Base-by-base conservation (phyloP, 2,888 invertebrate species). In the Eupithecia tripunctaria region DNA sequence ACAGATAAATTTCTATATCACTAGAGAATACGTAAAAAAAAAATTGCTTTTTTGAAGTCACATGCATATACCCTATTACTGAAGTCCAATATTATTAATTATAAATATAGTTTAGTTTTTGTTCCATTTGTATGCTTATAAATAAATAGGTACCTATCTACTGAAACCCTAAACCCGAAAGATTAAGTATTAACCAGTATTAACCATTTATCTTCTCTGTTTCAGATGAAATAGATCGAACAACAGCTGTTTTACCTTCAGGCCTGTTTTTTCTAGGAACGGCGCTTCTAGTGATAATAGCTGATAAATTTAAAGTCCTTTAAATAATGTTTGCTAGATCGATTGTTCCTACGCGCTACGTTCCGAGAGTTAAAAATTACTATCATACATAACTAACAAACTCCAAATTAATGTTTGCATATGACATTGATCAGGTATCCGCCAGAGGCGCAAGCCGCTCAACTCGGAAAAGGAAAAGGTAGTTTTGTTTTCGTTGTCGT, bases 221-320 rank as follows among this genome's bases (percentile, higher is more conserved):
- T 90, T 59, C 91, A 94, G 94, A 90, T 76, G 88, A 91, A 78
- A 81, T 82, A n/a, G 90, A 92, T 75, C 82, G 84, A 38, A 88
- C 90, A 10, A 87, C 86, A 27, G 86, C 91, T 63, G 94, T 86
- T 25, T 82, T 94, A 75, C 92, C 94, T 1, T 84, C 94, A 0
- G 92, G 94, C 43, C 82, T 94, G 38, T 94, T 94, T 79, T 93
- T 94, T 83, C 84, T 94, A n/a, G 94, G 94, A 64, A 93, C 94
- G 47, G 93, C 92, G 15, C 85, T 94, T 67, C 84, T 94, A 76
- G 89, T 94, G 67, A 89, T 94, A 71, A 86, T 94, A 82, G 94
- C 94, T 68, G 94, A 94, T 85, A 94, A 94, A 88, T 86, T 94
- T 72, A 92, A 90, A 86, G 79, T 86, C 68, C 80, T 88, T 68